Evolutionary conservation across 2,888 invertebrate species (phyloP).

Genomic region (Rhagonycha fulva): DNA sequence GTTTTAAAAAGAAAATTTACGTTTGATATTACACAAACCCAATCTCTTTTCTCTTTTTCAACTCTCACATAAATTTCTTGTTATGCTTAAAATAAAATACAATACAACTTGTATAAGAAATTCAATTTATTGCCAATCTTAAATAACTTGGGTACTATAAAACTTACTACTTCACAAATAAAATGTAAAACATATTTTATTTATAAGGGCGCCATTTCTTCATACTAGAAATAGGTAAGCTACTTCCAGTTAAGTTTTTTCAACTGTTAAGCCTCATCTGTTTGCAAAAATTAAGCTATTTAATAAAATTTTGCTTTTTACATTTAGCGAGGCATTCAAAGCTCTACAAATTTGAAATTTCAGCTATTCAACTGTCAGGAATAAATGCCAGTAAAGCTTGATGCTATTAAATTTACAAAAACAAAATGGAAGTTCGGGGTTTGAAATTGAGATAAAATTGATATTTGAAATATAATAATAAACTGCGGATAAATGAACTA

Average conservation of each 20-base stretch:
- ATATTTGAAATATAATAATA: background rate
- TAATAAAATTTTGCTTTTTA: background rate
- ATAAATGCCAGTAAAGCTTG: background rate
- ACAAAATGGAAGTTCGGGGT: background rate
- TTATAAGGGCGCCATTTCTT: background rate
- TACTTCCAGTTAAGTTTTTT: background rate
- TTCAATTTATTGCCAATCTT: background rate
- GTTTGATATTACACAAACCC: constrained; percentile 7
- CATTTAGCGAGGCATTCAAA: background rate
- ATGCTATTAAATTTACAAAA: background rate
- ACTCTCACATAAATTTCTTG: background rate
- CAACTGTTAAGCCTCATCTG: background rate
- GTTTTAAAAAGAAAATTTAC: constrained; percentile 7
- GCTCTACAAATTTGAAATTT: background rate
- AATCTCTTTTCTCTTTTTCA: background rate
- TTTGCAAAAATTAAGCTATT: background rate
- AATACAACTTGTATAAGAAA: background rate
- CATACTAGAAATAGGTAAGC: background rate
- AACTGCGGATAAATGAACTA: background rate
- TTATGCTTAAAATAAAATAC: background rate
- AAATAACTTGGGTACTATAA: background rate
- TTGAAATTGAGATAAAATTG: background rate
- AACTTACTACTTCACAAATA: background rate
- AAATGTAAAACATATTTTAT: background rate
- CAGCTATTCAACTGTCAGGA: background rate